Percentiles rank a stretch among this genome's conserved stretches.
phyloP scores from a whole-genome alignment of 2,888 invertebrate genomes.

The Myathropa florea region DNA sequence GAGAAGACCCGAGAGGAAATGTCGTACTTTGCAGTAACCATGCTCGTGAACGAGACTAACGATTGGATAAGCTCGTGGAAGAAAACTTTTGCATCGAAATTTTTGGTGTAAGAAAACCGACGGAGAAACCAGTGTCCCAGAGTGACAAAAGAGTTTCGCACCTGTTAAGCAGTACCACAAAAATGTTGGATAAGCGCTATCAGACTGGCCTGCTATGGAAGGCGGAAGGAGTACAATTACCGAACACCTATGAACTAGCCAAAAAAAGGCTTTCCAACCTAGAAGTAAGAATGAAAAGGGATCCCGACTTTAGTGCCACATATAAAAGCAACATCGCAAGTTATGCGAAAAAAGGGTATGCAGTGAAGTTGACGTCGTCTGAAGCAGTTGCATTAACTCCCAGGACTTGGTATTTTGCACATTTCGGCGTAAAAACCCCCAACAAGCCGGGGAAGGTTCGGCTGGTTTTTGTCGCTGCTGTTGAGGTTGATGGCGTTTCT shows the following conservation, averaged over 20 bases:
- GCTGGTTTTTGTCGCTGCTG: constrained; percentile 73
- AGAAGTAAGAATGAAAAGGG: constrained; percentile 53
- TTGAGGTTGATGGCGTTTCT: constrained; percentile 56
- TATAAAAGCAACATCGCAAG: constrained; percentile 51
- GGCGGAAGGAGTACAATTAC: constrained; percentile 16
- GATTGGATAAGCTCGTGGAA: background rate
- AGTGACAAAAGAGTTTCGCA: constrained; percentile 5
- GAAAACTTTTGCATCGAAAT: constrained; percentile 7
- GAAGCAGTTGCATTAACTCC: background rate
- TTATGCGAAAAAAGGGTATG: constrained; percentile 39
- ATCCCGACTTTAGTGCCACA: constrained; percentile 37
- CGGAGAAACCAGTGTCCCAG: background rate
- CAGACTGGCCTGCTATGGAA: constrained; percentile 39
- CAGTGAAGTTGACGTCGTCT: constrained; percentile 20
- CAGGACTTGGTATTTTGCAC: constrained; percentile 68
- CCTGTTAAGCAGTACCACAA: background rate
- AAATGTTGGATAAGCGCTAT: background rate
- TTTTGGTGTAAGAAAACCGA: constrained; percentile 57
- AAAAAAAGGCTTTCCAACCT: constrained; percentile 38
- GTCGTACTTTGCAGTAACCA: constrained; percentile 1
- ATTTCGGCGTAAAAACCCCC: constrained; percentile 62
- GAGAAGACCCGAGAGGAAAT: background rate
- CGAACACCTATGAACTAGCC: constrained; percentile 35
- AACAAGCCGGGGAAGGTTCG: constrained; percentile 72
- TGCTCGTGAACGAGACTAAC: background rate